Evolutionary conservation across 92 coral and sea anemone species (phyloP), one percentile per base, ranked within the genome.

Genomic region (Diadumene lineata): DNA sequence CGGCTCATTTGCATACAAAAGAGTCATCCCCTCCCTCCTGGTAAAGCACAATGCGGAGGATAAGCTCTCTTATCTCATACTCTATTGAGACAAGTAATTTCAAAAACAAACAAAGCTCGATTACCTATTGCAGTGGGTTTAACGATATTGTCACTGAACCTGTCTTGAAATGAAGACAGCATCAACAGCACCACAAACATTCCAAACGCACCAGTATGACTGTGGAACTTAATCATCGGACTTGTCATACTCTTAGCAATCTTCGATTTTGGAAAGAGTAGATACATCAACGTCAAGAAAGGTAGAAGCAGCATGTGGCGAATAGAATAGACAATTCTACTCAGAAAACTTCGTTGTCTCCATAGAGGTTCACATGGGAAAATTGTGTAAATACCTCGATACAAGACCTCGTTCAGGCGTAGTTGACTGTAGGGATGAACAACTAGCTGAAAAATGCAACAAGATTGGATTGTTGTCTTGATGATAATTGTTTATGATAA

Each of bases 391-490:
- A 85, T 81, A 50, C 58, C 48, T 17, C 74, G 73, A 77, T 85
- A 82, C 2, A 85, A 26, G 25, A 85, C 79, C 72, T 74, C 70
- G 75, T 85, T 81, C 27, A 81, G 82, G 19, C 80, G 81, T 10
- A 85, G 76, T 67, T 81, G 90, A 57, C 90, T 81, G 70, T 81
- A 76, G 7, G 90, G 82, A 31, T 85, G 86, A 11, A 81, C 86
- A 22, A 85, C 81, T 25, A 85, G 64, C 89, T 84, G 73, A 18
- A 75, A 27, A 44, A 44, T 44, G 17, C n/a, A n/a, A n/a, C n/a
- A 17, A n/a, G n/a, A n/a, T n/a, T n/a, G n/a, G n/a, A n/a, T n/a
- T n/a, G n/a, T n/a, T n/a, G n/a, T n/a, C n/a, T n/a, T n/a, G n/a
- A n/a, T n/a, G n/a, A n/a, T n/a, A n/a, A n/a, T n/a, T n/a, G n/a